These are phyloP conservation scores for Poeciliopsis occidentalis DNA, from an alignment of 2,113 vertebrate species.

Conservation along the genomic window DNA sequence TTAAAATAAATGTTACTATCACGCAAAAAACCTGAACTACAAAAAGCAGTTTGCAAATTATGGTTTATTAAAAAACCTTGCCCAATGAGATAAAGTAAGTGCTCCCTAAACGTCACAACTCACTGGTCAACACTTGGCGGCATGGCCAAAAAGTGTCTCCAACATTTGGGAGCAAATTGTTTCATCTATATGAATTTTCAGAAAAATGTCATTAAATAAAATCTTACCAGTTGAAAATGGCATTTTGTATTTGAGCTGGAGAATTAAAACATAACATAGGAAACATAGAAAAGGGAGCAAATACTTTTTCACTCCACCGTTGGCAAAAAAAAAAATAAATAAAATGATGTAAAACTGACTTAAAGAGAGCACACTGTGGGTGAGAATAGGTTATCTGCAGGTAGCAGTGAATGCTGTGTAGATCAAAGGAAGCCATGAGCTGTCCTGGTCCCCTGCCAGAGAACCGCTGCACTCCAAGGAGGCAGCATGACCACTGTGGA, in stretches of 20 bases:
- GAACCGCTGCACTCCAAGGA: slow-evolving; percentile 67
- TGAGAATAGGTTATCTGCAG: slow-evolving; percentile 51
- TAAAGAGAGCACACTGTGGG: slow-evolving; percentile 8
- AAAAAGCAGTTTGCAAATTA: too few species aligned
- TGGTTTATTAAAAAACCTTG: too few species aligned
- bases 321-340: background rate
- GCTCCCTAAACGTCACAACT: too few species aligned
- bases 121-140: too few species aligned
- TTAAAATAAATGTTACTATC: too few species aligned
- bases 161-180: too few species aligned
- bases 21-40: too few species aligned
- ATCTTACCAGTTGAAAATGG: too few species aligned
- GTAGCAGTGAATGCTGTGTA: slow-evolving; percentile 39
- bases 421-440: slow-evolving; percentile 62
- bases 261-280: background rate
- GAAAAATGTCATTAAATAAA: too few species aligned
- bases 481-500: slow-evolving; percentile 56
- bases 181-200: background rate
- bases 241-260: background rate
- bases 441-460: slow-evolving; percentile 64
- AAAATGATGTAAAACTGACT: background rate
- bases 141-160: too few species aligned
- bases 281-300: background rate
- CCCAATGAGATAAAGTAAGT: too few species aligned
- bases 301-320: background rate